Base-by-base conservation (phyloP, 1,140 invertebrate genomes). In the Papilio aristodemus region DNA sequence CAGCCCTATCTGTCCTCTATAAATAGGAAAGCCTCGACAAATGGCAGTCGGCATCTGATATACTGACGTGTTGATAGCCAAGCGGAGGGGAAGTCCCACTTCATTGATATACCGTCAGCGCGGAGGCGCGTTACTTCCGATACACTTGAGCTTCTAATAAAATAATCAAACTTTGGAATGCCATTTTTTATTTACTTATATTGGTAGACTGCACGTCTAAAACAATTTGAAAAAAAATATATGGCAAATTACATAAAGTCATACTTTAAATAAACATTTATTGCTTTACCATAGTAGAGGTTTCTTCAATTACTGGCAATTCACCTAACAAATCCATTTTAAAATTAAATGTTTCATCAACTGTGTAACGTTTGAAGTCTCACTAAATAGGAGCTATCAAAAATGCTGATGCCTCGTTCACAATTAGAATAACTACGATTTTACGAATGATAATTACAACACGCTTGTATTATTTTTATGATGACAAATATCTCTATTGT, bases 61-160 rank as follows among this genome's bases (percentile, higher is more conserved):
- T 80, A 78, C 66, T 66, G 76, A 70, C 74, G 72, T 72, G 74
- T 74, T 75, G 78, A 80, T 80, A 78, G 75, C 70, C 69, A 60
- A 60, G 68, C 64, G 63, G 58, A 66, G 71, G 75, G 71, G 68
- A 71, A 69, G 57, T 75, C 70, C 75, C 60, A 75, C 77, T 72
- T 70, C 74, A 73, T 77, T 71, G 69, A 73, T 69, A 66, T 71
- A 78, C 63, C 19, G 39, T 22, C 63, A 32, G 63, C 39, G 37
- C 32, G n/a, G 14, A 46, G 7, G 63, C 43, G 32, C 58, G 62
- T 64, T 32, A 36, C 27, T 37, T 36, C 32, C 59, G 59, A 62
- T 62, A 62, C 36, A 36, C 27, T 59, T 59, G 32, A 25, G 8
- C 25, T 32, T 36, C 4, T 59, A 36, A 59, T 59, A 32, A 36